Base-by-base conservation (phyloP, 92 coral and sea anemone species). In the Meandrina meandrites region DNA sequence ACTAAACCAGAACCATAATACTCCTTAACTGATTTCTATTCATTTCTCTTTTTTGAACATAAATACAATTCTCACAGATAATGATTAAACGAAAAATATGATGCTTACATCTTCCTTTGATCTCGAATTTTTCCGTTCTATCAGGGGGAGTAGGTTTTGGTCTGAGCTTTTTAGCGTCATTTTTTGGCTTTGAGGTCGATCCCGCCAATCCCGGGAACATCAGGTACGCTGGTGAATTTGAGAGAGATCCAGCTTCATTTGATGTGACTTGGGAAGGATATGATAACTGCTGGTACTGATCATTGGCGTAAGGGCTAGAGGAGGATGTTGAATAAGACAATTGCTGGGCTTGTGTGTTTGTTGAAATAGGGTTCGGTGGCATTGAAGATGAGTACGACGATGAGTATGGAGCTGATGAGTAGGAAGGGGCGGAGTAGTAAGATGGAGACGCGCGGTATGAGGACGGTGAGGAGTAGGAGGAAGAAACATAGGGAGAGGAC, bases 51-150 rank as follows among this genome's bases (percentile, higher is more conserved):
- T 48, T 48, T 13, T 48, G 53, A 48, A 48, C 12, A 48, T 48
- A 48, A 48, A 48, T 7, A 48, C 53, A 48, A 48, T 48, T 7
- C 53, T 9, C 53, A 48, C 53, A 48, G 30, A 73, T 18, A 19
- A 1, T 51, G 15, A 60, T 2, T 14, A 4, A 24, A 51, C 50
- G 36, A 47, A 24, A 50, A 69, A 40, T 8, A 4, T 69, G 10
- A 18, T 66, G 80, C 95, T 90, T 84, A 92, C 95, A 78, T 90
- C 89, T 79, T 70, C 90, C 93, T 81, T 78, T 84, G 89, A 90
- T 80, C 40, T 86, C 84, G 34, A 87, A 92, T 19, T 64, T 81
- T 76, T 92, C 95, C 47, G 92, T 66, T 60, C 95, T 86, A 40
- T 92, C 84, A 0, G 95, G 95, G 32, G 90, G 92, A 6, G 92